A percentile compares a stretch with the other conserved stretches of the same genome.
These are phyloP conservation scores for Anabas testudineus DNA, from an alignment of 2,797 vertebrate genomes.

Conservation along the genomic window DNA sequence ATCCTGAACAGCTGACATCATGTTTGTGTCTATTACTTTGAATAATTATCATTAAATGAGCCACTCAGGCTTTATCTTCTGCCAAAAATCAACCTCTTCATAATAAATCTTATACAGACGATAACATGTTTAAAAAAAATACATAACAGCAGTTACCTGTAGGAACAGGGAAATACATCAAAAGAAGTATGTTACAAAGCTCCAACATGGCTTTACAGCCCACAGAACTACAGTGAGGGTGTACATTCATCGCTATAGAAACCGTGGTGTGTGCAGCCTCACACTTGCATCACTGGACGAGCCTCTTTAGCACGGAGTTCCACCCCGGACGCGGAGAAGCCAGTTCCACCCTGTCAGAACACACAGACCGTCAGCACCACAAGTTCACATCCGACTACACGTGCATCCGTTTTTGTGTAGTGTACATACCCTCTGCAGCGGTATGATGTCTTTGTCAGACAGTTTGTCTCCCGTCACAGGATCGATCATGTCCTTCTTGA, in stretches of 20 bases:
- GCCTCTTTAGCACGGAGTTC: slow-evolving; percentile 90
- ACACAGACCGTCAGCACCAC: slow-evolving; percentile 19
- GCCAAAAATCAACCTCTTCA: too few relatives aligned
- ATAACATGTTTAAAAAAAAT: neutral
- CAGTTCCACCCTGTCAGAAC: slow-evolving; percentile 88
- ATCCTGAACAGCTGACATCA: neutral
- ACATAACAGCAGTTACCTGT: too few relatives aligned
- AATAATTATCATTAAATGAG: too few relatives aligned
- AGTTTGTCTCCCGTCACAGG: slow-evolving; percentile 87
- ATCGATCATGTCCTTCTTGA: slow-evolving; percentile 92
- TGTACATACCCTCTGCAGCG: slow-evolving; percentile 88
- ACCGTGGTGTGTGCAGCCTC: slow-evolving; percentile 30
- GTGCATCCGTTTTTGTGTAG: too few relatives aligned
- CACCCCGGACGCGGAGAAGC: slow-evolving; percentile 90
- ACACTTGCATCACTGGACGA: slow-evolving; percentile 93
- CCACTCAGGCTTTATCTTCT: too few relatives aligned
- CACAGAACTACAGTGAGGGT: neutral
- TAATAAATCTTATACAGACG: too few relatives aligned
- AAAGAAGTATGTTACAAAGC: neutral
- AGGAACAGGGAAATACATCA: neutral
- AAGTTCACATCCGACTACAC: neutral
- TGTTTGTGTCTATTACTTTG: neutral
- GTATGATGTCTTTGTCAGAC: slow-evolving; percentile 88
- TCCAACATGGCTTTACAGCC: neutral
- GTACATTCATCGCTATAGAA: neutral